phyloP scores from a whole-genome alignment of 2,888 invertebrate genomes.

The Drymonia ruficornis region DNA sequence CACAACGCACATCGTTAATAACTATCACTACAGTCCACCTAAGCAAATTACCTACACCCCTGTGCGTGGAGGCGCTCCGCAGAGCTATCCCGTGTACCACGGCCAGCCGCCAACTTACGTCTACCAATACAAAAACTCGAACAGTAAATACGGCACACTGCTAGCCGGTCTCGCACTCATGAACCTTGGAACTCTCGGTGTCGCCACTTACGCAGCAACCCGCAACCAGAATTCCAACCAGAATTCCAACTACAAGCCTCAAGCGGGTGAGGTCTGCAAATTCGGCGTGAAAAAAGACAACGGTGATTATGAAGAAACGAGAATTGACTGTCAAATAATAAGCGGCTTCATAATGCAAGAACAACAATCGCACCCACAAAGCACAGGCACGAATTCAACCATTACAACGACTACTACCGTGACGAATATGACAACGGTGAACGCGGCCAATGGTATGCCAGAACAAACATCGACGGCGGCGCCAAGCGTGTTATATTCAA shows the following conservation, averaged over 20 bases:
- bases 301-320: constrained; percentile 74
- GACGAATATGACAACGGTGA: constrained; percentile 67
- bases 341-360: constrained; percentile 69
- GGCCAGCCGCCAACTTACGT: constrained; percentile 71
- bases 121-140: constrained; percentile 71
- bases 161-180: constrained; percentile 70
- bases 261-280: constrained; percentile 71
- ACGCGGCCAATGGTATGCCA: constrained; percentile 48
- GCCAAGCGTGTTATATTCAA: constrained; percentile 46
- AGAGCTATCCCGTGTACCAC: constrained; percentile 68
- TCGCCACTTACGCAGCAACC: constrained; percentile 53
- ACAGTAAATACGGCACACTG: constrained; percentile 73
- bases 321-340: constrained; percentile 72
- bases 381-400: constrained; percentile 51
- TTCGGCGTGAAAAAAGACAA: constrained; percentile 71
- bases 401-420: constrained; percentile 60
- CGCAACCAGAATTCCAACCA: constrained; percentile 21
- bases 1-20: constrained; percentile 57
- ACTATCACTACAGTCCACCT: constrained; percentile 72
- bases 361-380: constrained; percentile 38
- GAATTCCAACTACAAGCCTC: constrained; percentile 53
- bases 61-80: constrained; percentile 53
- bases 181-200: constrained; percentile 70
- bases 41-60: constrained; percentile 67
- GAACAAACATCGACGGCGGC: constrained; percentile 27